These are phyloP conservation scores for Myotis lucifugus DNA, from an alignment of 2,113 vertebrate species.

Conservation along the genomic window DNA sequence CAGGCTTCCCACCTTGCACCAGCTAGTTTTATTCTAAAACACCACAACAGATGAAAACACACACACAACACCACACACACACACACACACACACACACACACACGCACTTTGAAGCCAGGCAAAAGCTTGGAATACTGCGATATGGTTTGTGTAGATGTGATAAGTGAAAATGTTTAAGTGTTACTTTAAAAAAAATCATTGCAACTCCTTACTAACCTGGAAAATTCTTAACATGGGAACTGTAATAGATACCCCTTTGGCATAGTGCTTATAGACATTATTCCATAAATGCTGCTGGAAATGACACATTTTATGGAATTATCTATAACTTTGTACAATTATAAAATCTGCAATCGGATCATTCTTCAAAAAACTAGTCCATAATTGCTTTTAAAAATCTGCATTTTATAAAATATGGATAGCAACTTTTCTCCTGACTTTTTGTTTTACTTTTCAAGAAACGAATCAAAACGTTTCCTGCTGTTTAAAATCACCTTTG, in stretches of 20 bases:
- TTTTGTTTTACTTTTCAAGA: neutral
- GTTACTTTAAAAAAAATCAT: neutral
- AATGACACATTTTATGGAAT: neutral
- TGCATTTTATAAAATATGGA: neutral
- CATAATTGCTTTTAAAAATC: neutral
- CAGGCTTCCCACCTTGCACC: rapidly evolving
- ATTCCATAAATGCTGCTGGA: neutral
- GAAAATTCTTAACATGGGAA: neutral
- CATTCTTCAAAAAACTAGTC: neutral
- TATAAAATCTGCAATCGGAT: neutral
- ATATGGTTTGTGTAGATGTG: neutral
- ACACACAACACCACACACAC: neutral
- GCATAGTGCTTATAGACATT: neutral
- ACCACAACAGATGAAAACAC: neutral
- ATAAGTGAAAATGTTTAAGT: neutral
- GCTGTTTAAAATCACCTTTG: neutral
- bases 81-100: neutral
- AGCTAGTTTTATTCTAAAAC: neutral
- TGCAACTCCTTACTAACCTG: neutral
- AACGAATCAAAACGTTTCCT: neutral
- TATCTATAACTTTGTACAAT: neutral
- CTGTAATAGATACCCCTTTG: rapidly evolving
- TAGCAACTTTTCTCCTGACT: neutral
- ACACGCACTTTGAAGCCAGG: neutral
- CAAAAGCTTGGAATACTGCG: neutral